Percentiles rank a stretch among this genome's conserved stretches.
Evolutionary conservation across 2,888 invertebrate genomes (phyloP).

Genomic region (Terebella lapidaria): DNA sequence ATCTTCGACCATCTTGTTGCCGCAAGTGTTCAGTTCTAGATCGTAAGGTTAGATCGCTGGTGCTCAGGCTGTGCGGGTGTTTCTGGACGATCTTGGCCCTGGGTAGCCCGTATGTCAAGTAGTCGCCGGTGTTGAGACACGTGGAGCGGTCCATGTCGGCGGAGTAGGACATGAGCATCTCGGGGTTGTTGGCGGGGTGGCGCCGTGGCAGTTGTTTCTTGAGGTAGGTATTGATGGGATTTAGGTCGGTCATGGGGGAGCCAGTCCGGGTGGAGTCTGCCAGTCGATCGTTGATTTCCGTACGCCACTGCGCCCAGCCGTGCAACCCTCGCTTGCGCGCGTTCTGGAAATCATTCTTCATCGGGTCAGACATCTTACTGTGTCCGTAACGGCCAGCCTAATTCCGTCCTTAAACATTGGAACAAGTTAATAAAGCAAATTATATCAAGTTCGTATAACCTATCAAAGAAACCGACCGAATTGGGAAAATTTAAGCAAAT

Average conservation of each 20-base stretch:
- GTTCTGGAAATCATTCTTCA: not conserved
- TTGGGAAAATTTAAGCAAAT: too few relatives aligned
- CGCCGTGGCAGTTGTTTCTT: not conserved
- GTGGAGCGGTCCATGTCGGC: not conserved
- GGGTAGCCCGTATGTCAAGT: not conserved
- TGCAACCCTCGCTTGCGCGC: not conserved
- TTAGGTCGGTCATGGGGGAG: not conserved
- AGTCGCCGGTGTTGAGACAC: not conserved
- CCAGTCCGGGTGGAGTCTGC: not conserved
- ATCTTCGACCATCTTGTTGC: too few relatives aligned
- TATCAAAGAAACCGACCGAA: too few relatives aligned
- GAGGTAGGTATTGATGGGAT: not conserved
- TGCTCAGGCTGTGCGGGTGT: not conserved
- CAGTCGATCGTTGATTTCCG: not conserved
- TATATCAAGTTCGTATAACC: too few relatives aligned
- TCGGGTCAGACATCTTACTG: not conserved
- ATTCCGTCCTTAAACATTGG: too few relatives aligned
- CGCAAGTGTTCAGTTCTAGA: too few relatives aligned
- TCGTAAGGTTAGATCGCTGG: too few relatives aligned
- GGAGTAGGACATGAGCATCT: not conserved
- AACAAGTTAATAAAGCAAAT: too few relatives aligned
- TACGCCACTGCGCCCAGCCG: constrained; percentile 2
- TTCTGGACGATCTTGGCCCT: not conserved
- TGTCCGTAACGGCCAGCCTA: too few relatives aligned
- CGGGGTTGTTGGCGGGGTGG: not conserved